Evolutionary conservation across 2,113 vertebrate genomes (phyloP).

Genomic region (Antechinus flavipes): DNA sequence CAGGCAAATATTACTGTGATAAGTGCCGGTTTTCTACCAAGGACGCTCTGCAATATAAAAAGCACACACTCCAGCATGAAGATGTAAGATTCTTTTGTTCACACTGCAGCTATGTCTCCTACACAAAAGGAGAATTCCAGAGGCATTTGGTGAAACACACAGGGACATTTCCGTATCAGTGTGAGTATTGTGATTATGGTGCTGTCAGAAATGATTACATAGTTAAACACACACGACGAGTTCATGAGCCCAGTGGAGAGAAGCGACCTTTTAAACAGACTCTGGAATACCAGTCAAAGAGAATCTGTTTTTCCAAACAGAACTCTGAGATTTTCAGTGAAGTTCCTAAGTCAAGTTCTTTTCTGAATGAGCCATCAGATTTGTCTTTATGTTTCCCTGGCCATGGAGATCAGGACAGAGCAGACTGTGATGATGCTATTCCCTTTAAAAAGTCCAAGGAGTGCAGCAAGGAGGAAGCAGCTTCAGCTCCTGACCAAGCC

Average conservation of each 20-base stretch:
- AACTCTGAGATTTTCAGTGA: slow-evolving; percentile 70
- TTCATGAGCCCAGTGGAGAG: slow-evolving; percentile 85
- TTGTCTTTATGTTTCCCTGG: slow-evolving; percentile 58
- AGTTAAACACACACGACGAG: slow-evolving; percentile 91
- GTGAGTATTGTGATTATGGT: slow-evolving; percentile 93
- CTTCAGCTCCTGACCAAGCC: slow-evolving; percentile 69
- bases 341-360: slow-evolving; percentile 35
- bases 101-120: slow-evolving; percentile 89
- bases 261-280: slow-evolving; percentile 63
- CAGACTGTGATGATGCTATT: not conserved
- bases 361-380: slow-evolving; percentile 65
- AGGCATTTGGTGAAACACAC: slow-evolving; percentile 92
- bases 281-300: slow-evolving; percentile 73
- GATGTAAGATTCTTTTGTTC: slow-evolving; percentile 90
- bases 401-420: slow-evolving; percentile 55
- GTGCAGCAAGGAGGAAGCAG: slow-evolving; percentile 54
- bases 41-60: slow-evolving; percentile 86
- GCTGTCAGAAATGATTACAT: slow-evolving; percentile 94
- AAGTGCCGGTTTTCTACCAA: slow-evolving; percentile 92
- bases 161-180: slow-evolving; percentile 90
- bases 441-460: slow-evolving; percentile 52
- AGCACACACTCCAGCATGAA: slow-evolving; percentile 87
- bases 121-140: slow-evolving; percentile 92
- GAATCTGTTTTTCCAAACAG: slow-evolving; percentile 30
- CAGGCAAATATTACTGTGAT: slow-evolving; percentile 88